Percentiles rank a stretch among this genome's conserved stretches.
phyloP scores from a whole-genome alignment of 1,140 invertebrate species.

The Hydropsyche tenuis region DNA sequence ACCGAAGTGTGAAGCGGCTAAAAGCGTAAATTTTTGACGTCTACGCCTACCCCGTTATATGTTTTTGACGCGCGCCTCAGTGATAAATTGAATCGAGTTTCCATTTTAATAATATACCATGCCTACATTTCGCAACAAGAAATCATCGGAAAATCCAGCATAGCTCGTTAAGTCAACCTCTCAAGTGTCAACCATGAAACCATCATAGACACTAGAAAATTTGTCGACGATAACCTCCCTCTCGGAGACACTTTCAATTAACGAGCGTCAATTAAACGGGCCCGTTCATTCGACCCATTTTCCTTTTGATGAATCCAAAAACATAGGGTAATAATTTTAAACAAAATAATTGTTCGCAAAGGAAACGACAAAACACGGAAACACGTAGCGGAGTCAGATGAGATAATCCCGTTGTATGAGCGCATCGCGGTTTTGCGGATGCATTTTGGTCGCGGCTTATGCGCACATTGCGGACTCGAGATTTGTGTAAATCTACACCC shows the following conservation, averaged over 20 bases:
- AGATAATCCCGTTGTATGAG: not conserved
- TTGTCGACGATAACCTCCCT: too few species aligned
- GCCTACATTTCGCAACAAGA: not conserved
- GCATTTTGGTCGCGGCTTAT: not conserved
- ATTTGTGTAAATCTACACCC: slow-evolving; percentile 37
- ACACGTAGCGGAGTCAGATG: too few species aligned
- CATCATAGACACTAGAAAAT: too few species aligned
- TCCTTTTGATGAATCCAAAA: too few species aligned
- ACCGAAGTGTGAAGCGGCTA: not conserved
- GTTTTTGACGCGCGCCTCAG: slow-evolving; percentile 6
- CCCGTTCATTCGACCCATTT: too few species aligned
- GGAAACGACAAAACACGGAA: too few species aligned
- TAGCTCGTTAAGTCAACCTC: not conserved
- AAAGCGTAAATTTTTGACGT: slow-evolving; percentile 6
- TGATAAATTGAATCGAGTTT: slow-evolving; percentile 32
- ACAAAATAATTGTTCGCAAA: too few species aligned
- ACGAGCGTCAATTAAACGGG: too few species aligned
- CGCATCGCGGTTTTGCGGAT: not conserved
- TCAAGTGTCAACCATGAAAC: not conserved
- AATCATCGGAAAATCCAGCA: not conserved
- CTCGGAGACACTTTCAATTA: too few species aligned
- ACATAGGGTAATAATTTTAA: too few species aligned
- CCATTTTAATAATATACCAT: slow-evolving; percentile 1
- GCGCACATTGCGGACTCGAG: slow-evolving; percentile 22
- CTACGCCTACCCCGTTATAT: slow-evolving; percentile 18